Conservation (phyloP, 2,888 invertebrate species). For the Tetranychus piercei region DNA sequence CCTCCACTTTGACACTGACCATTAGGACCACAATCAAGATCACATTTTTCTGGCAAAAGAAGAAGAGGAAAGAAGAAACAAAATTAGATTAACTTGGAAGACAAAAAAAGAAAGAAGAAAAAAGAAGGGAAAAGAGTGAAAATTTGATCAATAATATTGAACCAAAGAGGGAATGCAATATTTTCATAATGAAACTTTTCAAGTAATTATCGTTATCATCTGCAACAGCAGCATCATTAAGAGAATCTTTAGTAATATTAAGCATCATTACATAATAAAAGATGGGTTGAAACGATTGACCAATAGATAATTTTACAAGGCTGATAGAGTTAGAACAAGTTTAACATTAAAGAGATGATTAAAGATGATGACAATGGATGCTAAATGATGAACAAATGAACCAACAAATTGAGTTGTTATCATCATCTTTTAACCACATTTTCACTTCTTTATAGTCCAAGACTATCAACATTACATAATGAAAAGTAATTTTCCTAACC, state of each 20-base stretch:
- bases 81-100: not conserved
- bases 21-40: conserved; percentile 75
- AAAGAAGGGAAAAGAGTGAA: not conserved
- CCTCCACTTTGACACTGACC: conserved; percentile 81
- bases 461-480: not conserved
- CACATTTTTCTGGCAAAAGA: conserved; percentile 55
- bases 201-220: not conserved
- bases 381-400: not conserved
- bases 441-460: not conserved
- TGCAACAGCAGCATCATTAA: not conserved
- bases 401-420: conserved; percentile 5
- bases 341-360: not conserved
- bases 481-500: not conserved
- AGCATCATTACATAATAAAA: not conserved
- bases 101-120: not conserved
- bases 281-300: not conserved
- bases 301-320: not conserved
- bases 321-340: not conserved
- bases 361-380: not conserved
- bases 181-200: no score
- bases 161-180: no score
- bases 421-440: not conserved
- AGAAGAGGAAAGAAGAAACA: conserved; percentile 2
- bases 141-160: no score
- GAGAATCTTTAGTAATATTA: not conserved